Conservation (phyloP, 2,797 vertebrate genomes). For the Tokudaia muenninki region DNA sequence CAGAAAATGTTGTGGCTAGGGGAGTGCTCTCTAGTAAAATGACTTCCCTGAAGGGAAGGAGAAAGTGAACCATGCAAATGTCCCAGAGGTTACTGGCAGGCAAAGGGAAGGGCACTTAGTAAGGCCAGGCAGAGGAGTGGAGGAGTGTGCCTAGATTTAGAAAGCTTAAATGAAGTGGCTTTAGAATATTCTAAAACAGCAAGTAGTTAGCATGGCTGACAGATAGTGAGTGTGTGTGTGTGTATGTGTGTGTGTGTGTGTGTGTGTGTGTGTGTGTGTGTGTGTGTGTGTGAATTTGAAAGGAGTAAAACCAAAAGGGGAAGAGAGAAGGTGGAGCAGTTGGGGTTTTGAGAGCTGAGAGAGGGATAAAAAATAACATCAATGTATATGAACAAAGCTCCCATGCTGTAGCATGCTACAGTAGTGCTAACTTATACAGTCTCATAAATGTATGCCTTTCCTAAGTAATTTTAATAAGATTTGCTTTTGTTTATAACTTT, state of each 20-base stretch:
- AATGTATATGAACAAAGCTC: background rate
- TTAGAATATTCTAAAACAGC: background rate
- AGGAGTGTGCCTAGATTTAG: background rate
- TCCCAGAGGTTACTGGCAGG: background rate
- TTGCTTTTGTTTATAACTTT: background rate
- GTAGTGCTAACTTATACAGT: background rate
- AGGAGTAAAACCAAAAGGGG: too few species aligned
- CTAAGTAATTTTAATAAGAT: background rate
- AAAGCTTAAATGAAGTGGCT: background rate
- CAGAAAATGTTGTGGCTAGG: background rate
- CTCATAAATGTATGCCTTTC: background rate
- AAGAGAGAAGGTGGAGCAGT: background rate
- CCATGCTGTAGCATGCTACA: slow-evolving; percentile 1
- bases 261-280: too few species aligned
- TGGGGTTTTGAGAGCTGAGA: background rate
- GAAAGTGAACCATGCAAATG: too few species aligned
- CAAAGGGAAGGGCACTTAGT: rapidly evolving
- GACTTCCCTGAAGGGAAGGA: background rate
- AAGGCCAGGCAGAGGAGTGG: background rate
- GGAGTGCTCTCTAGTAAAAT: background rate
- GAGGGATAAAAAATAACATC: background rate
- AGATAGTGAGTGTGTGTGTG: background rate
- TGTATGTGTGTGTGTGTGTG: too few species aligned
- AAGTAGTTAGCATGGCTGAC: background rate
- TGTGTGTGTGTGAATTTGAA: background rate